Evolutionary conservation across 2,113 vertebrate genomes (phyloP).

Genomic region (Empidonax alnorum): DNA sequence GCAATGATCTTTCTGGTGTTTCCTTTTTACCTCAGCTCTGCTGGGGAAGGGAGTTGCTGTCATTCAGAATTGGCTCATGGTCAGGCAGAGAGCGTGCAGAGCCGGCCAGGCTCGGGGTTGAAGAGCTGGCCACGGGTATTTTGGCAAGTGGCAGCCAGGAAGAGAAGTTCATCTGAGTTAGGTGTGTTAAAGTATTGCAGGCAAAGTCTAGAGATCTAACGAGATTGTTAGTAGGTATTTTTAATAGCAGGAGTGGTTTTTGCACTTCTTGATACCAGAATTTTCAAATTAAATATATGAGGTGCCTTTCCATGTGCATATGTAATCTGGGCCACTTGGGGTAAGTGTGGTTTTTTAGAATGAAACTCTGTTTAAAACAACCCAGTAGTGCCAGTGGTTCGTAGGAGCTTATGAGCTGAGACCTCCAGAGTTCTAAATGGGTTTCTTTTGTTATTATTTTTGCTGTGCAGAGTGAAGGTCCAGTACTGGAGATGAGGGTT

Average conservation of each 20-base stretch:
- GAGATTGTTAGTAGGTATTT: not conserved
- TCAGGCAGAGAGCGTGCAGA: slow-evolving; percentile 18
- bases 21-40: slow-evolving; percentile 14
- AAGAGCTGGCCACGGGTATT: slow-evolving; percentile 28
- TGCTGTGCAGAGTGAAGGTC: not conserved
- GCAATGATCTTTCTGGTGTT: slow-evolving; percentile 17
- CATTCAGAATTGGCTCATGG: not conserved
- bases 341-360: not conserved
- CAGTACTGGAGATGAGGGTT: not conserved
- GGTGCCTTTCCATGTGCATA: slow-evolving; percentile 17
- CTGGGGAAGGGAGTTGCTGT: slow-evolving; percentile 50
- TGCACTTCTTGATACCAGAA: not conserved
- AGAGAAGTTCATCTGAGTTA: slow-evolving; percentile 47
- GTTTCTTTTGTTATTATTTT: not conserved
- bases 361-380: not conserved
- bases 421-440: not conserved
- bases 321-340: not conserved
- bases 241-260: slow-evolving; percentile 22
- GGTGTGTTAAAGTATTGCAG: slow-evolving; percentile 30
- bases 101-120: not conserved
- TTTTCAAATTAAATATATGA: slow-evolving; percentile 29
- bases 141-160: slow-evolving; percentile 53
- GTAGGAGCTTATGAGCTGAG: not conserved
- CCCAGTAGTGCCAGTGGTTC: not conserved
- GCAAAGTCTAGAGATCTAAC: not conserved